A percentile compares a stretch with the other conserved stretches of the same genome.
Conservation (phyloP, 2,797 vertebrate genomes). For the Picus viridis region DNA sequence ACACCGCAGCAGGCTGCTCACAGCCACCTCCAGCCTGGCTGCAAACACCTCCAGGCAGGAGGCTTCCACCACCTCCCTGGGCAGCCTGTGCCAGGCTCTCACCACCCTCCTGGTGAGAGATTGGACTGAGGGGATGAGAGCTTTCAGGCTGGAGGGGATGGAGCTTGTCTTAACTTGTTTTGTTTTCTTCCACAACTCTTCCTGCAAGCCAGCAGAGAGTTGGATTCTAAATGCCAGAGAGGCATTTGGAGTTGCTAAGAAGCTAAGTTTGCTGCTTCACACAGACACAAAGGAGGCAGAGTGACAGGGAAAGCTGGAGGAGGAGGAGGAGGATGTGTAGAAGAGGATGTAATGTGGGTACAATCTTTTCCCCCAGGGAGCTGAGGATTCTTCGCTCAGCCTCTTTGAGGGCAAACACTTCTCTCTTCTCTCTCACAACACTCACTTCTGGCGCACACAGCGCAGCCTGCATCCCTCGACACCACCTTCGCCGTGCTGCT, state of each 20-base stretch:
- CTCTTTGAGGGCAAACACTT: background rate
- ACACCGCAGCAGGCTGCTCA: no score
- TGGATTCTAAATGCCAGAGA: background rate
- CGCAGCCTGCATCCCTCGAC: background rate
- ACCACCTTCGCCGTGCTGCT: background rate
- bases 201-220: background rate
- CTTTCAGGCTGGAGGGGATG: background rate
- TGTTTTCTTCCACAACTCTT: background rate
- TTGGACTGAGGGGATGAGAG: background rate
- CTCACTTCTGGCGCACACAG: background rate
- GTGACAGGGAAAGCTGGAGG: constrained; percentile 28
- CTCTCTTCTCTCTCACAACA: background rate
- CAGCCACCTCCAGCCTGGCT: no score
- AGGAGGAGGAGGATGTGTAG: constrained; percentile 37
- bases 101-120: no score
- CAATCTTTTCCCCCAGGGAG: background rate
- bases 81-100: no score
- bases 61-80: no score
- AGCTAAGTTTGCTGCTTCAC: background rate
- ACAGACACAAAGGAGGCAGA: background rate
- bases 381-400: background rate
- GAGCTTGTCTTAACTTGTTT: background rate
- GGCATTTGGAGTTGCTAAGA: background rate
- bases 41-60: no score
- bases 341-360: background rate